These are phyloP conservation scores for Amia ocellicauda DNA, from an alignment of 2,113 vertebrate genomes.

Conservation along the genomic window DNA sequence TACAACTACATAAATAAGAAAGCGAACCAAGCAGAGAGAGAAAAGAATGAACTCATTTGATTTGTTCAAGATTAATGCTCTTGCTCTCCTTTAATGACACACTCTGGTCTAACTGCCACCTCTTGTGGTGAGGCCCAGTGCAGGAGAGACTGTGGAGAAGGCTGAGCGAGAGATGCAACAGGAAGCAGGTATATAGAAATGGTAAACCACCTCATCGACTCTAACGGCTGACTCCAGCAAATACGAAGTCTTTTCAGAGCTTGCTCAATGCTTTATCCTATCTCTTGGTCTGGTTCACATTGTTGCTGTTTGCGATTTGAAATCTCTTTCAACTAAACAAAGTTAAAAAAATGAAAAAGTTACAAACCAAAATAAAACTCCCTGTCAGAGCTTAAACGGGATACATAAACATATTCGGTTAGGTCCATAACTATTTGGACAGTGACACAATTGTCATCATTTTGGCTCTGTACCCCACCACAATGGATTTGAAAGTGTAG, in stretches of 20 bases:
- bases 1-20: not conserved
- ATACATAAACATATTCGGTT: too few species aligned
- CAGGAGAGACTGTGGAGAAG: not conserved
- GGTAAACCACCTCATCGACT: not conserved
- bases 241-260: not conserved
- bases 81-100: not conserved
- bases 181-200: conserved; percentile 4
- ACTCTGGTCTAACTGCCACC: conserved; percentile 9
- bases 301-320: too few species aligned
- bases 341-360: too few species aligned
- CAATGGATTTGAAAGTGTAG: too few species aligned
- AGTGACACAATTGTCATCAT: too few species aligned
- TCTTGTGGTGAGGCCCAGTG: conserved; percentile 7
- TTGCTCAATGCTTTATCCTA: too few species aligned
- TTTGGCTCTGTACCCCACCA: too few species aligned
- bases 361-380: too few species aligned
- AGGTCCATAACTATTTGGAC: too few species aligned
- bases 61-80: conserved; percentile 1
- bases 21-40: not conserved
- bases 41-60: not conserved
- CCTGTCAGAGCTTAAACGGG: too few species aligned
- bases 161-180: not conserved
- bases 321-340: too few species aligned
- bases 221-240: not conserved
- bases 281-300: too few species aligned